phyloP scores from a whole-genome alignment of 2,113 vertebrate genomes.

The Condylura cristata region DNA sequence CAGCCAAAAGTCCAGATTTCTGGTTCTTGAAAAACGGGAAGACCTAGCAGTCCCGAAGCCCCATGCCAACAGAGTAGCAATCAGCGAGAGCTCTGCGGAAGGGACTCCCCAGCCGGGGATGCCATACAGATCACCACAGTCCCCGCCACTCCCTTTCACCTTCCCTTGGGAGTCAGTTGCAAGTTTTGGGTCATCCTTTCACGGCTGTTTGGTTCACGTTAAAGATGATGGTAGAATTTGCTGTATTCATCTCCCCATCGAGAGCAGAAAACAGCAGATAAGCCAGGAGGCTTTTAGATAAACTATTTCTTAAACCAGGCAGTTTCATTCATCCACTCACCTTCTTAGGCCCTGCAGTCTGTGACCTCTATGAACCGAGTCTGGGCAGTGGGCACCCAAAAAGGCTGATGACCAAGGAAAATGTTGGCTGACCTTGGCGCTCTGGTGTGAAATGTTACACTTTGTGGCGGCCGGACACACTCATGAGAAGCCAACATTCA shows the following conservation, averaged over 20 bases:
- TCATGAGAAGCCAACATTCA: background rate
- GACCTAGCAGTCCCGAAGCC: background rate
- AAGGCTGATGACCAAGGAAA: background rate
- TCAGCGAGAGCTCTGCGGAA: background rate
- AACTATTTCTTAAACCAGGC: background rate
- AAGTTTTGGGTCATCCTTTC: background rate
- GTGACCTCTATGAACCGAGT: background rate
- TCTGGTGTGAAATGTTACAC: background rate
- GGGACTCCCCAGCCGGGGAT: fast-evolving
- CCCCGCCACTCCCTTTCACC: background rate
- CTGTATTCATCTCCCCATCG: background rate
- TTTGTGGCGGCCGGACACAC: background rate
- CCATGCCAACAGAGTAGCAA: background rate
- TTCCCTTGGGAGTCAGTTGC: background rate
- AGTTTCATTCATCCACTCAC: background rate
- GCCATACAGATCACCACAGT: fast-evolving
- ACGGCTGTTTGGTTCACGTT: background rate
- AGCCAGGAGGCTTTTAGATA: background rate
- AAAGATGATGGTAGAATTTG: background rate
- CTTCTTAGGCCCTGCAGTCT: background rate
- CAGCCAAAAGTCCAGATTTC: background rate
- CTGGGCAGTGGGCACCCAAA: background rate
- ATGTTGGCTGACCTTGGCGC: background rate
- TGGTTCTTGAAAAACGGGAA: background rate
- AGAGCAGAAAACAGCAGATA: background rate